Evolutionary conservation across 2,888 invertebrate genomes (phyloP), one percentile per base, ranked within the genome.

Genomic region (Acrobasis repandana): DNA sequence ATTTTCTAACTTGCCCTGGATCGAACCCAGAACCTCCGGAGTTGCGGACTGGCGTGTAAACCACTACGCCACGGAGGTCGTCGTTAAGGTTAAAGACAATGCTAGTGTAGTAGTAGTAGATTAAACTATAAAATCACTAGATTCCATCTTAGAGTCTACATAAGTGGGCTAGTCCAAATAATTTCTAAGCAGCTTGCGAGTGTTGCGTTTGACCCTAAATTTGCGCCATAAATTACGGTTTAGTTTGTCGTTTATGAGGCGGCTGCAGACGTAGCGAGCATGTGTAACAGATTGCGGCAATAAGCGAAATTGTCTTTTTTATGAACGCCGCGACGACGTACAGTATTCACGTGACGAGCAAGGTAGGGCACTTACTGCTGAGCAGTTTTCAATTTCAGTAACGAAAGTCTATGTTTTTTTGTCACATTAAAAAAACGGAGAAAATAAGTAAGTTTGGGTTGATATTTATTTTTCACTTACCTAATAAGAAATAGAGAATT

Each of bases 251-350:
- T 91, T 91, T 90, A 91, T 91, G 90, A 90, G 88, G 86, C 78
- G 80, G 82, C 79, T 82, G 83, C 85, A 88, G 89, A 85, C 88
- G 85, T 88, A 86, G 85, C 71, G 84, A 87, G 81, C 90, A 90
- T 86, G 88, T 90, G 91, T 90, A 85, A 86, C 90, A 88, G 90
- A 91, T 91, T 92, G 87, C 86, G 79, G 90, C 90, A 90, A 91
- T 92, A 92, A 90, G 89, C 89, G 85, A 90, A 88, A 91, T 91
- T 92, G 91, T 92, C 90, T 90, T 91, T 91, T 91, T 90, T 91
- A 91, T 90, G 91, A 89, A 90, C 87, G 90, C 82, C 76, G 78
- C 84, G 82, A 81, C 84, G 77, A 81, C 83, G 86, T 86, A 83
- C 88, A 86, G 86, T 86, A 87, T 88, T 87, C 86, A 80, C 76